These are phyloP conservation scores for Lissonota sp. DNA, from an alignment of 2,888 invertebrate genomes.

Conservation along the genomic window DNA sequence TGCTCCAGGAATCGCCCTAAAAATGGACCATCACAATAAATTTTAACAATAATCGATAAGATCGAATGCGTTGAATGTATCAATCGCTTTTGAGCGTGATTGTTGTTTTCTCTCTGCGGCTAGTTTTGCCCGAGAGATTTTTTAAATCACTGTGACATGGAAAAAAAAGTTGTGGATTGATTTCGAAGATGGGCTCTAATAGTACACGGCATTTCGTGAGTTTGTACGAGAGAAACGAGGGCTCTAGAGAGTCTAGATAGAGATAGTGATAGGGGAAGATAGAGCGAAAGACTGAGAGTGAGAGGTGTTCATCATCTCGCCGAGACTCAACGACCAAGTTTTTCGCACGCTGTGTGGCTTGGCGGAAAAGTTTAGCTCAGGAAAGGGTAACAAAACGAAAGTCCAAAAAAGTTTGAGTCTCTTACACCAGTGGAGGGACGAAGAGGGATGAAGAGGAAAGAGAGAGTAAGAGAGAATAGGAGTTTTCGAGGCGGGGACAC, in stretches of 20 bases:
- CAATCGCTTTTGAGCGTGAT: conserved; percentile 2
- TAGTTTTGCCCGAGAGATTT: conserved; percentile 46
- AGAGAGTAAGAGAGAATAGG: conserved; percentile 11
- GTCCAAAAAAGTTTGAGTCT: conserved; percentile 52
- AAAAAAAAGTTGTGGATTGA: conserved; percentile 50
- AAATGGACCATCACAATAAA: background rate
- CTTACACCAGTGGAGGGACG: conserved; percentile 41
- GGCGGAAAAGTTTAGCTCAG: conserved; percentile 55
- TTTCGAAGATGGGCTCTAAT: conserved; percentile 16
- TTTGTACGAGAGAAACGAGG: no score
- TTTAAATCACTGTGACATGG: conserved; percentile 33
- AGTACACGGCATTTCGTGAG: no score
- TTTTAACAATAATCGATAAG: background rate
- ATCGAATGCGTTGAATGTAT: background rate
- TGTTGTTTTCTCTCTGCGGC: background rate
- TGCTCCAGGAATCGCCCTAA: no score
- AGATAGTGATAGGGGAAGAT: no score
- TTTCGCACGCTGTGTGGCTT: conserved; percentile 29
- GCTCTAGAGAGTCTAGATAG: no score
- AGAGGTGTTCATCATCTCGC: conserved; percentile 59
- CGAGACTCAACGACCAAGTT: conserved; percentile 58
- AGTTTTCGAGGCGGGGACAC: conserved; percentile 52
- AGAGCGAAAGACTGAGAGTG: conserved; percentile 6
- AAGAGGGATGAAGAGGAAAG: conserved; percentile 13
- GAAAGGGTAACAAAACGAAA: conserved; percentile 40